These are phyloP conservation scores for Cyprinodon brontotheroides DNA, from an alignment of 2,113 vertebrate genomes.

Conservation along the genomic window DNA sequence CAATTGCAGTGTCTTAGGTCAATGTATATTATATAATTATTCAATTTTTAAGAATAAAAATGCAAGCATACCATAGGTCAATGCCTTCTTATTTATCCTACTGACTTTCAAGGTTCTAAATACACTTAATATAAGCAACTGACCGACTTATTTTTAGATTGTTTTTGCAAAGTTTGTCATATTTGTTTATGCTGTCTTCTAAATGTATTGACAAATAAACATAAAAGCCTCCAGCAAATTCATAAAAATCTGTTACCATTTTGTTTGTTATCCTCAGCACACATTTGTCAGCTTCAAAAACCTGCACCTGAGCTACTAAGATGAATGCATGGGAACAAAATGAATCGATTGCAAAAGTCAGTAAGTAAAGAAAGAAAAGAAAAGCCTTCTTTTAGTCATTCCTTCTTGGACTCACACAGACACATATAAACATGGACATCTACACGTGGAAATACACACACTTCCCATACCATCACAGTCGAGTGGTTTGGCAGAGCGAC, in stretches of 20 bases:
- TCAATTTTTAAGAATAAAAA: too few species aligned
- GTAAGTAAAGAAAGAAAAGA: slow-evolving; percentile 3
- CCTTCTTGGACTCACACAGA: background rate
- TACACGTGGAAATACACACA: slow-evolving; percentile 40
- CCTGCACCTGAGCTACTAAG: slow-evolving; percentile 17
- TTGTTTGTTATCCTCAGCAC: slow-evolving; percentile 29
- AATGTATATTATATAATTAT: too few species aligned
- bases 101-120: too few species aligned
- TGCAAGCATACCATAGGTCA: too few species aligned
- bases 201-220: slow-evolving; percentile 20
- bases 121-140: background rate
- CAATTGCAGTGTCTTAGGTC: too few species aligned
- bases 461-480: slow-evolving; percentile 64
- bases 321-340: slow-evolving; percentile 37
- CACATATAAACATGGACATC: background rate
- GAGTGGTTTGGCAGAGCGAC: slow-evolving; percentile 69
- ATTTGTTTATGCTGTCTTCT: slow-evolving; percentile 7
- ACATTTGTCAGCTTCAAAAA: slow-evolving; percentile 38
- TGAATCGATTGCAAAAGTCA: slow-evolving; percentile 40
- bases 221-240: slow-evolving; percentile 29
- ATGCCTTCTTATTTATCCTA: too few species aligned
- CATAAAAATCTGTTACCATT: slow-evolving; percentile 44
- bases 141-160: too few species aligned
- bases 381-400: slow-evolving; percentile 9
- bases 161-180: background rate